A percentile compares a stretch with the other conserved stretches of the same genome.
phyloP scores from a whole-genome alignment of 2,797 vertebrate genomes.

The Erethizon dorsatum region DNA sequence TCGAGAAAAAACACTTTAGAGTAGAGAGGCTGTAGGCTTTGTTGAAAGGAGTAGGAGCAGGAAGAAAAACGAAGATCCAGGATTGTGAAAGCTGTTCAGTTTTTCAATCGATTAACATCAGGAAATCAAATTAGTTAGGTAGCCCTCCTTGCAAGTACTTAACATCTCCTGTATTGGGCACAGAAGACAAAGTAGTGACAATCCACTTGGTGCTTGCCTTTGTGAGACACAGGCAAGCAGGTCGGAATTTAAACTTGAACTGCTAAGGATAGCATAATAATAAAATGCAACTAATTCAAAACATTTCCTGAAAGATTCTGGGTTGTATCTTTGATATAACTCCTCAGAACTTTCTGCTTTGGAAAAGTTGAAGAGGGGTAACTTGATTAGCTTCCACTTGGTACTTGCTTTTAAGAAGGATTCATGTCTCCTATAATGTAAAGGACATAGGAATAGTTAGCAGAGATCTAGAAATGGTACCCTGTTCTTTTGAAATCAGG shows the following conservation, averaged over 20 bases:
- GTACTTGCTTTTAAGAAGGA: not conserved
- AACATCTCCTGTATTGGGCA: not conserved
- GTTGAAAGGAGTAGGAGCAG: not conserved
- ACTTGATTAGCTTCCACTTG: not conserved
- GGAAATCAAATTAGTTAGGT: not conserved
- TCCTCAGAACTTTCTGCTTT: not conserved
- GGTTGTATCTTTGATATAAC: not conserved
- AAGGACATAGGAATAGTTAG: not conserved
- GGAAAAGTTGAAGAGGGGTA: not conserved
- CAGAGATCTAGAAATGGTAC: not conserved
- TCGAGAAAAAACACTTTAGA: not conserved
- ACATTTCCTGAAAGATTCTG: not conserved
- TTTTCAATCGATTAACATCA: not conserved
- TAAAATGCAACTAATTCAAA: not conserved
- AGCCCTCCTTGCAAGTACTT: not conserved
- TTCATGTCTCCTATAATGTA: not conserved
- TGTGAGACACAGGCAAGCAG: not conserved
- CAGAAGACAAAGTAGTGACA: not conserved
- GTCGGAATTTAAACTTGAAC: not conserved
- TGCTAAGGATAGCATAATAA: not conserved
- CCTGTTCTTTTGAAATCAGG: not conserved
- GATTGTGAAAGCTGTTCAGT: not conserved
- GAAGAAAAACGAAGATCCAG: not conserved
- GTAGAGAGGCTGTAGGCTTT: not conserved
- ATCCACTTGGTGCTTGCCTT: not conserved